Evolutionary conservation across 2,888 invertebrate genomes (phyloP).

Genomic region (Bembecia ichneumoniformis): DNA sequence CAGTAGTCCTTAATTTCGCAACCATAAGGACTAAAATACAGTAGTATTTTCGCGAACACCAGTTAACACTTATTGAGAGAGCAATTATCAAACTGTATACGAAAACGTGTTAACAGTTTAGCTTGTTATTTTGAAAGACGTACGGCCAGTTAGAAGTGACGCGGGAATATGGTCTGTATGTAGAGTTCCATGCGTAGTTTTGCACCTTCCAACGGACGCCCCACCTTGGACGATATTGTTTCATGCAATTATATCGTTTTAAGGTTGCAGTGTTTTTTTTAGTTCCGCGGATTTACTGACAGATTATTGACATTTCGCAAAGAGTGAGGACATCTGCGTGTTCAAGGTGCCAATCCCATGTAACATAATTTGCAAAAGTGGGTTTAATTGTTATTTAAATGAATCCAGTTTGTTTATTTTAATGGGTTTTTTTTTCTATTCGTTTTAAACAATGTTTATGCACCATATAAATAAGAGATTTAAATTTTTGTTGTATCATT

Average conservation of each 20-base stretch:
- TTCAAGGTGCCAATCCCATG: conserved; percentile 16
- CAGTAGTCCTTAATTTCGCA: conserved; percentile 18
- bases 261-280: conserved; percentile 22
- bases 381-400: too few species aligned
- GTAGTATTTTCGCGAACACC: too few species aligned
- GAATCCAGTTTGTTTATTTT: too few species aligned
- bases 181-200: conserved; percentile 29
- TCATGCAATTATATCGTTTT: conserved; percentile 42
- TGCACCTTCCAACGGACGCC: conserved; percentile 34
- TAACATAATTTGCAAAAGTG: too few species aligned
- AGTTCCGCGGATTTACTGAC: conserved; percentile 24
- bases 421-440: too few species aligned
- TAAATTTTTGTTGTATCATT: too few species aligned
- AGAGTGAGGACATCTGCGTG: conserved; percentile 13
- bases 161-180: conserved; percentile 32
- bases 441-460: too few species aligned
- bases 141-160: conserved; percentile 29
- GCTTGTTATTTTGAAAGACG: conserved; percentile 18
- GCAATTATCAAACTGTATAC: too few species aligned
- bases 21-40: too few species aligned
- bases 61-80: too few species aligned
- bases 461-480: too few species aligned
- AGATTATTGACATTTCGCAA: conserved; percentile 11
- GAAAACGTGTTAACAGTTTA: too few species aligned
- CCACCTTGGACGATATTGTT: conserved; percentile 43